Evolutionary conservation across 2,888 invertebrate genomes (phyloP), one percentile per base, ranked within the genome.

Genomic region (Apamea monoglypha): DNA sequence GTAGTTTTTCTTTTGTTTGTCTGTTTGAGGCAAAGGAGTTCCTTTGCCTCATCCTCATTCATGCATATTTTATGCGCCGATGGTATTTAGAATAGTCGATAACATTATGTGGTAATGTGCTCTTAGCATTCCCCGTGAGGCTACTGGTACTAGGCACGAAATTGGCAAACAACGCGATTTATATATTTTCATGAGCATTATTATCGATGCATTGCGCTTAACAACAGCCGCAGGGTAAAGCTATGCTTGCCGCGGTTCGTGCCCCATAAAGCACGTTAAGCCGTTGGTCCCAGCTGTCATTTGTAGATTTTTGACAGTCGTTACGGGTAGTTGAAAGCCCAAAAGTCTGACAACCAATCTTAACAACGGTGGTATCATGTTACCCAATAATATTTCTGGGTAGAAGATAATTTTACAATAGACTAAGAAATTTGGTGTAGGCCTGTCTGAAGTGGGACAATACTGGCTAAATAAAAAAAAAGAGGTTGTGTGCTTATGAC

Each of bases 31-130:
- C n/a, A n/a, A n/a, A n/a, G n/a, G n/a, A n/a, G n/a, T 12, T 56
- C 12, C 29, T 44, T 59, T 36, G 10, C n/a, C 36, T 75, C n/a
- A 12, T 21, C 40, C 63, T 53, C 6, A 53, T 64, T 77, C 63
- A 44, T 64, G 29, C 32, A 36, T 75, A 50, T 50, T 50, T 63
- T 76, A 32, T n/a, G 44, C 64, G 16, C 53, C 16, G 53, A 66
- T 56, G 44, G 53, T 53, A 69, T 50, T 69, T 69, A 50, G 18
- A 50, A 50, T 50, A 50, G 21, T 69, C 14, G 69, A 69, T 69
- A 69, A 50, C 69, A 69, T 69, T 69, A 50, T 69, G 47, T 69
- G 69, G 29, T 69, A 69, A 47, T 69, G 50, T 69, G 25, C 16
- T 69, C 69, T 69, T 32, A 32, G 2, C 7, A 47, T 29, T 44